phyloP scores from a whole-genome alignment of 1,140 invertebrate genomes.

The Brachionus rubens region DNA sequence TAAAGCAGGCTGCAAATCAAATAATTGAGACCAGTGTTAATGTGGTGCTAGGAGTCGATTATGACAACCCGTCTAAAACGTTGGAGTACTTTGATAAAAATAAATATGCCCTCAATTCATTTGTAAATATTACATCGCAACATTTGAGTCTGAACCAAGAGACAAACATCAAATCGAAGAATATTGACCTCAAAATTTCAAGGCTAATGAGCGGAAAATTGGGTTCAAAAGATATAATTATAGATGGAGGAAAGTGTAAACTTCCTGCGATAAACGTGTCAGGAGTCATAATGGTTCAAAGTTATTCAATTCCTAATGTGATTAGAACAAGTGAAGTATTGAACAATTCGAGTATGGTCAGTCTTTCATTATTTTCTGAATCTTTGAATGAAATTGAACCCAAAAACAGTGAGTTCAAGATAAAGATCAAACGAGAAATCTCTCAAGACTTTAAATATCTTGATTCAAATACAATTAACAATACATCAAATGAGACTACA shows the following conservation, averaged over 20 bases:
- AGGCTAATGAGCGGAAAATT: neutral
- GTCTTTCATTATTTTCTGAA: neutral
- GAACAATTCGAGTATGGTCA: neutral
- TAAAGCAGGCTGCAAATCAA: constrained; percentile 17
- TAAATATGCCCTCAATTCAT: neutral
- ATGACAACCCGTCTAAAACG: neutral
- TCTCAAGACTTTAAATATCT: neutral
- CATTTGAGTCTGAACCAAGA: constrained; percentile 11
- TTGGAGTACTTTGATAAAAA: neutral
- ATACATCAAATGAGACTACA: neutral
- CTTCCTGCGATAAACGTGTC: neutral
- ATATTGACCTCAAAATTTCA: constrained; percentile 4
- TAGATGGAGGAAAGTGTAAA: neutral
- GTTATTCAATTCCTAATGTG: neutral
- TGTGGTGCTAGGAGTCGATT: too few species aligned
- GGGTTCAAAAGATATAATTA: neutral
- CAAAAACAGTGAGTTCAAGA: too few species aligned
- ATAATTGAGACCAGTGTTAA: neutral
- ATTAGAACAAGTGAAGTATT: neutral
- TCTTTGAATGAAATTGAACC: neutral
- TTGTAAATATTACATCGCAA: neutral
- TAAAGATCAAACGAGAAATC: too few species aligned
- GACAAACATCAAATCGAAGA: constrained; percentile 14
- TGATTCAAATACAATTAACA: neutral
- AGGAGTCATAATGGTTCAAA: neutral